phyloP scores from a whole-genome alignment of 2,113 vertebrate genomes.

The Gyps fulvus region DNA sequence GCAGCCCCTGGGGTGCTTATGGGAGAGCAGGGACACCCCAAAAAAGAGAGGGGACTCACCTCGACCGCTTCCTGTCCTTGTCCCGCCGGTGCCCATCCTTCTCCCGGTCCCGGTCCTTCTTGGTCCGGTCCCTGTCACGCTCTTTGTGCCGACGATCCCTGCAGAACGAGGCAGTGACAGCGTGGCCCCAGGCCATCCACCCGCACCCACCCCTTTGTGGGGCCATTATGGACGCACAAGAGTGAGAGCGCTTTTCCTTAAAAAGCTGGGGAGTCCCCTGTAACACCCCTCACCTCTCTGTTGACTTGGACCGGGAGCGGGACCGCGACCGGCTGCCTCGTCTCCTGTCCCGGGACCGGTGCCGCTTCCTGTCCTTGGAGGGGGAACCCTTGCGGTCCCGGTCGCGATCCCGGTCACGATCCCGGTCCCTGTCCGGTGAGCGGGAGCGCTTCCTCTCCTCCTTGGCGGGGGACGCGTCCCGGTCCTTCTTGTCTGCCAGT shows the following conservation, averaged over 20 bases:
- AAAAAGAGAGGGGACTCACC: slow-evolving; percentile 44
- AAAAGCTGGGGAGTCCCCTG: rapidly evolving
- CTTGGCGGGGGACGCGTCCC: slow-evolving; percentile 80
- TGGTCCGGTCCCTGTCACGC: slow-evolving; percentile 82
- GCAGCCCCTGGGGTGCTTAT: background rate
- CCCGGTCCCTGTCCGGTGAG: slow-evolving; percentile 82
- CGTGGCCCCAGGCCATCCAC: rapidly evolving
- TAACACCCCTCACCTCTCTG: slow-evolving; percentile 77
- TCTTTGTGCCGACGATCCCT: slow-evolving; percentile 92
- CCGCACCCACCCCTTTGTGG: rapidly evolving
- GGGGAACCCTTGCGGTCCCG: slow-evolving; percentile 86
- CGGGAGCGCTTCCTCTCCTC: slow-evolving; percentile 89
- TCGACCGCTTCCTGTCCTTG: slow-evolving; percentile 86
- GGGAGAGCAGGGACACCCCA: rapidly evolving
- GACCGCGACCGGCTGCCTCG: slow-evolving; percentile 75
- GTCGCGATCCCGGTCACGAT: slow-evolving; percentile 80
- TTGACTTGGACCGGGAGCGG: slow-evolving; percentile 85
- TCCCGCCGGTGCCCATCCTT: slow-evolving; percentile 85
- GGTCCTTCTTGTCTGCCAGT: slow-evolving; percentile 86
- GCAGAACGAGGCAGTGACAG: rapidly evolving
- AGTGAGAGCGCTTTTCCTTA: background rate
- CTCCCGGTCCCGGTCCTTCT: slow-evolving; percentile 89
- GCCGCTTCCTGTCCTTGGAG: slow-evolving; percentile 83
- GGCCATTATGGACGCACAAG: rapidly evolving
- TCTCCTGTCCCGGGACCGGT: slow-evolving; percentile 88